These are phyloP conservation scores for Sinocyclocheilus maitianheensis DNA, from an alignment of 2,113 vertebrate genomes.

Conservation along the genomic window DNA sequence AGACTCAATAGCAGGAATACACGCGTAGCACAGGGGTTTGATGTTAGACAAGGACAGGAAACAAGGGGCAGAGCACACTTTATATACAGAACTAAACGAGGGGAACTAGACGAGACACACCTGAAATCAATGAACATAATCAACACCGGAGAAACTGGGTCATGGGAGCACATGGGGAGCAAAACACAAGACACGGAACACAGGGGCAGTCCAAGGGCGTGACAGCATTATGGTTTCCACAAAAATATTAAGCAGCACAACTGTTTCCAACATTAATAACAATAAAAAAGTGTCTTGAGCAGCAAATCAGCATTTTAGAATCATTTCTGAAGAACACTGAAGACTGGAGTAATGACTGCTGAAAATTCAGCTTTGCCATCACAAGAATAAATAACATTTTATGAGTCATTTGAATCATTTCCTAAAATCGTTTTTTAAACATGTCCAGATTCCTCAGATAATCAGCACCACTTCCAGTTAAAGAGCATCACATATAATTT, in stretches of 20 bases:
- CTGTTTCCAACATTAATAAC: too few relatives aligned
- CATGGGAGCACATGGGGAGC: too few relatives aligned
- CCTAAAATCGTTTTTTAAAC: not conserved
- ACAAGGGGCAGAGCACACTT: too few relatives aligned
- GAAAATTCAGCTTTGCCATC: not conserved
- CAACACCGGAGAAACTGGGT: too few relatives aligned
- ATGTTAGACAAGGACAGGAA: too few relatives aligned
- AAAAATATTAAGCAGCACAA: not conserved
- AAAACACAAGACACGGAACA: too few relatives aligned
- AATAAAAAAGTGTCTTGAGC: not conserved
- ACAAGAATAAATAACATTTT: not conserved
- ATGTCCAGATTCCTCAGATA: not conserved
- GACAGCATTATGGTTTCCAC: not conserved
- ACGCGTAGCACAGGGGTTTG: too few relatives aligned
- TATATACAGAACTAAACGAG: too few relatives aligned
- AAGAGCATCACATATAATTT: not conserved
- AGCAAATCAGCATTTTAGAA: not conserved
- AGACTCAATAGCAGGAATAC: too few relatives aligned
- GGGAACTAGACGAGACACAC: too few relatives aligned
- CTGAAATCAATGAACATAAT: too few relatives aligned
- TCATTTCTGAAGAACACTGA: not conserved
- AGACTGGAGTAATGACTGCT: not conserved
- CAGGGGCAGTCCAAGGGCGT: too few relatives aligned
- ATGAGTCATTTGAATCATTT: not conserved
- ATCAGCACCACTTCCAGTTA: not conserved